Evolutionary conservation across 2,113 vertebrate genomes (phyloP), one percentile per base, ranked within the genome.

Genomic region (Callocephalon fimbriatum): DNA sequence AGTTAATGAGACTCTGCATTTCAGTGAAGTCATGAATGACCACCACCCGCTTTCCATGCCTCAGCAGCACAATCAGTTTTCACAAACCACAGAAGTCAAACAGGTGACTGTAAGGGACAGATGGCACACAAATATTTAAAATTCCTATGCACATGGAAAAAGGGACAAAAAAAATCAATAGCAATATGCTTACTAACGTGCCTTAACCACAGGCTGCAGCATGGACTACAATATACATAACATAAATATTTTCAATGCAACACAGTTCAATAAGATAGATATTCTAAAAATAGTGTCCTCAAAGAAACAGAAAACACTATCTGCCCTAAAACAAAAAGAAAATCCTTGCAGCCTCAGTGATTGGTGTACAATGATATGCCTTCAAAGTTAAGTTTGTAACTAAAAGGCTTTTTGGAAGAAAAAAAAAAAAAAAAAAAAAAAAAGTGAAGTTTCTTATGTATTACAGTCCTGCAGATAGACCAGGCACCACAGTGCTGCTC

Each of bases 131-230:
- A 91, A 96, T 93, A 81, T 63, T 95, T 94, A 84, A 77, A 74
- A 59, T 97, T 86, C 72, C 32, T 63, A 87, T 51, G 80, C 73
- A 89, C 77, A 40, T 7, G 40, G 65, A 67, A 91, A 68, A 71
- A 81, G 47, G 74, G 76, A 87, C 76, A 93, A 91, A 91, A 8
- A 93, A 91, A 95, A 96, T 97, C 96, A 92, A 97, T 96, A 93
- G 73, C 91, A 97, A 96, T 96, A 89, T 85, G 84, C 68, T 95
- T 91, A 90, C 89, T 96, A 93, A 89, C 68, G 66, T 50, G 70
- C 53, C 87, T 79, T 91, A 82, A 87, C 95, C 93, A 95, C 90
- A 90, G 91, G 95, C 87, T 87, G 58, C 77, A 78, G 81, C 74
- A 73, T 37, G 40, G 62, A 70, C 85, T 96, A 74, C 81, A 96